phyloP scores from a whole-genome alignment of 1,140 invertebrate species.

The Cyclina sinensis region DNA sequence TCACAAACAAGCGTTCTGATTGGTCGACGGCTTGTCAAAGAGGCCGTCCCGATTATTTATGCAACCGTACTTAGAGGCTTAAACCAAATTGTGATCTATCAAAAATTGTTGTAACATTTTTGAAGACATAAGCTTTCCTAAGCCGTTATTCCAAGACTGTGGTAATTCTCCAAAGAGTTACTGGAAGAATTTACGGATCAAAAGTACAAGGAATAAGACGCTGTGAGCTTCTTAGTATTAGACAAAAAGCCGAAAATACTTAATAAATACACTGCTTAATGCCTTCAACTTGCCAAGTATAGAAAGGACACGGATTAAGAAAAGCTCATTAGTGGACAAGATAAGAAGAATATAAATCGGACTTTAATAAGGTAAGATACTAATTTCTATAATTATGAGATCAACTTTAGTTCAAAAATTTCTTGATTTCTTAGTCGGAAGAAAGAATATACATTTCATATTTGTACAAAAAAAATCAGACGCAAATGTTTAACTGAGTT shows the following conservation, averaged over 20 bases:
- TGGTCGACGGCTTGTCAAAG: constrained; percentile 47
- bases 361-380: constrained; percentile 42
- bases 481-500: too few relatives aligned
- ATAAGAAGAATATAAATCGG: constrained; percentile 55
- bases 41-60: constrained; percentile 60
- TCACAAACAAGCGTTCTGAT: constrained; percentile 6
- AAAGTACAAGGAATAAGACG: constrained; percentile 52
- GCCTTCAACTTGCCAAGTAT: constrained; percentile 50
- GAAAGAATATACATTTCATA: too few relatives aligned
- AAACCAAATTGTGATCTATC: constrained; percentile 64
- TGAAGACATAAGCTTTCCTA: constrained; percentile 69
- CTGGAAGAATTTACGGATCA: constrained; percentile 53
- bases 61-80: constrained; percentile 65
- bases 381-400: constrained; percentile 40
- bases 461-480: too few relatives aligned
- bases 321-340: constrained; percentile 47
- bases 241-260: constrained; percentile 66
- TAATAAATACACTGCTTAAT: constrained; percentile 58
- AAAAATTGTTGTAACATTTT: constrained; percentile 68
- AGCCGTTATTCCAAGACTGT: constrained; percentile 51
- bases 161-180: constrained; percentile 63
- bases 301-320: constrained; percentile 53
- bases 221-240: constrained; percentile 56
- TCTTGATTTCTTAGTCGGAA: too few relatives aligned
- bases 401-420: not conserved